A percentile compares a stretch with the other conserved stretches of the same genome.
phyloP scores from a whole-genome alignment of 2,888 invertebrate genomes.

The Nomada goodeniana region DNA sequence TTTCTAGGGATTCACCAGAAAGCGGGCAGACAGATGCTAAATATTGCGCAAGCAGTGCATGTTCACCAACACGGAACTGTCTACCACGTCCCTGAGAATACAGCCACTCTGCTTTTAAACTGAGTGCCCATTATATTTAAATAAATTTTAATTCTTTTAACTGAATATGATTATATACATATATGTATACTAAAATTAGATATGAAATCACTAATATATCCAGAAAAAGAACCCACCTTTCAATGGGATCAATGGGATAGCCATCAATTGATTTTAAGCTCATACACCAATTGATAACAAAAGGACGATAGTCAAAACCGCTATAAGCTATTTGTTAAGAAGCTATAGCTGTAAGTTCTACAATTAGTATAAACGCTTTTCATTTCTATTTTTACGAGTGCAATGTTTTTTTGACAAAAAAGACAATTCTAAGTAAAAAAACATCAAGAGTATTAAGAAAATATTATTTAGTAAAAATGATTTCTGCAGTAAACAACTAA shows the following conservation, averaged over 20 bases:
- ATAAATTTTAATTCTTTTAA: conserved; percentile 46
- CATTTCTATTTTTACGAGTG: conserved; percentile 55
- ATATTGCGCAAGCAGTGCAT: conserved; percentile 92
- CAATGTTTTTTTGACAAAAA: conserved; percentile 29
- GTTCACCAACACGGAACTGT: conserved; percentile 94
- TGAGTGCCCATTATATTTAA: conserved; percentile 80
- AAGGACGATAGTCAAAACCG: conserved; percentile 96
- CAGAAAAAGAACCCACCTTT: conserved; percentile 88
- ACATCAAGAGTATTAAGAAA: conserved; percentile 36
- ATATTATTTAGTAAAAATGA: conserved; percentile 17
- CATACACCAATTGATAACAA: conserved; percentile 97
- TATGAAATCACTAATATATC: conserved; percentile 39
- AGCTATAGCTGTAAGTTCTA: conserved; percentile 70
- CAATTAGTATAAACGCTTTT: conserved; percentile 41
- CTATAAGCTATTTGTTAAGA: conserved; percentile 86
- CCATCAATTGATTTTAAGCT: conserved; percentile 95
- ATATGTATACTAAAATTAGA: conserved; percentile 21
- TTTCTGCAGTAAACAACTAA: conserved; percentile 27
- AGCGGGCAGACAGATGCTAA: conserved; percentile 93
- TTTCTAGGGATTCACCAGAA: conserved; percentile 92
- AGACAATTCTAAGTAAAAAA: conserved; percentile 39
- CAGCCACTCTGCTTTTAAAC: conserved; percentile 97
- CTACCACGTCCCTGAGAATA: conserved; percentile 97
- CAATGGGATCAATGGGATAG: conserved; percentile 94
- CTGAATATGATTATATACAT: conserved; percentile 10